Percentiles rank a stretch among this genome's conserved stretches.
Conservation (phyloP, 2,888 invertebrate species). For the Dione vanillae region DNA sequence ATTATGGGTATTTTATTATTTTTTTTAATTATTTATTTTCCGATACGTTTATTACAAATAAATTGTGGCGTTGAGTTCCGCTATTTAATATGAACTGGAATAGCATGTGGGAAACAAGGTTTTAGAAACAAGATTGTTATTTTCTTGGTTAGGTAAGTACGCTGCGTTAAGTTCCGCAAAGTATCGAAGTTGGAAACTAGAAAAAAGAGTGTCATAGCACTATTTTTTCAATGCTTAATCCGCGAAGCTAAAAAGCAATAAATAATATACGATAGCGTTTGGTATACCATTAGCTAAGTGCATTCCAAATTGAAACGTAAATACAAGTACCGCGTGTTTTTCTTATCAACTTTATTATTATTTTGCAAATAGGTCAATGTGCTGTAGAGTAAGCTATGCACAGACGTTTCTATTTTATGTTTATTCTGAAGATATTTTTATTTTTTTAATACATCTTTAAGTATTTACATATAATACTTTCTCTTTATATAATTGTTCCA, state of each 20-base stretch:
- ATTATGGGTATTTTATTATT: too few relatives aligned
- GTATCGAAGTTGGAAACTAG: background rate
- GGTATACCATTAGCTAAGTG: slow-evolving; percentile 6
- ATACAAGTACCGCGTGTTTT: slow-evolving; percentile 23
- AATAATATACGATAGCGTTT: background rate
- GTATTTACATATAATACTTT: too few relatives aligned
- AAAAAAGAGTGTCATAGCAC: slow-evolving; percentile 1
- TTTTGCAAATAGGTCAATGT: slow-evolving; percentile 45
- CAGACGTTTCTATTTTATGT: slow-evolving; percentile 5
- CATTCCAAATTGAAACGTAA: slow-evolving; percentile 25
- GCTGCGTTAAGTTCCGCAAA: background rate
- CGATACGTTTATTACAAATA: too few relatives aligned
- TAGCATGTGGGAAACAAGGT: too few relatives aligned
- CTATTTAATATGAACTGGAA: too few relatives aligned
- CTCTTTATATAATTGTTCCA: too few relatives aligned
- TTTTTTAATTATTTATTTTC: too few relatives aligned
- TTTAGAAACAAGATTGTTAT: too few relatives aligned
- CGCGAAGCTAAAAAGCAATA: background rate
- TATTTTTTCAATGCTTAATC: background rate
- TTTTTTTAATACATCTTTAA: too few relatives aligned
- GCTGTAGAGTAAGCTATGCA: slow-evolving; percentile 34
- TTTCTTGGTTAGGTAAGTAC: too few relatives aligned
- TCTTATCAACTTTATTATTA: slow-evolving; percentile 43
- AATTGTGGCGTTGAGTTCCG: too few relatives aligned
- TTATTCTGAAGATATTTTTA: background rate